These are phyloP conservation scores for Parazoanthus swiftii DNA, from an alignment of 92 coral and sea anemone species.

Conservation along the genomic window DNA sequence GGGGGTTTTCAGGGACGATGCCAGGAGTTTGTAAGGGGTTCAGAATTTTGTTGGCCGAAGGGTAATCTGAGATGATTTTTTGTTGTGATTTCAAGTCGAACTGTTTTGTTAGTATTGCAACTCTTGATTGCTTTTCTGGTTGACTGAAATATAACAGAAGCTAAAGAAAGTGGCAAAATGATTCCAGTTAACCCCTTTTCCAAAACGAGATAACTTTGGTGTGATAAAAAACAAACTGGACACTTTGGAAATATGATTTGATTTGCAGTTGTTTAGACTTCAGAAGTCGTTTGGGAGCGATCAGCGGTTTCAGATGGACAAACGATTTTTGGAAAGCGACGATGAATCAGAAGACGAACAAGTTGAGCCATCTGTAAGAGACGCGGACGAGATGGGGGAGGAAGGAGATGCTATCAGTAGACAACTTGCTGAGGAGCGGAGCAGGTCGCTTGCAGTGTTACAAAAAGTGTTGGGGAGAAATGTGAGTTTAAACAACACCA, in stretches of 20 bases:
- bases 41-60: too few relatives aligned
- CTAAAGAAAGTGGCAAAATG: too few relatives aligned
- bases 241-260: neutral
- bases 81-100: too few relatives aligned
- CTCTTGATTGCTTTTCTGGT: too few relatives aligned
- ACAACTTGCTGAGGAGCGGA: conserved; percentile 73
- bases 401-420: conserved; percentile 62
- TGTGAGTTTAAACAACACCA: conserved; percentile 23
- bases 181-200: too few relatives aligned
- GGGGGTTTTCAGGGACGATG: too few relatives aligned
- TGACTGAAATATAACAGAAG: too few relatives aligned
- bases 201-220: neutral
- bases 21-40: too few relatives aligned
- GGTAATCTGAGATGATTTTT: too few relatives aligned
- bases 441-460: conserved; percentile 78
- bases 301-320: conserved; percentile 81
- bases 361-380: conserved; percentile 26
- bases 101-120: too few relatives aligned
- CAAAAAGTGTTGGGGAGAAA: conserved; percentile 68
- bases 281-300: conserved; percentile 89
- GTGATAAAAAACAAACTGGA: neutral
- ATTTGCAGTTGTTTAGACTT: conserved; percentile 76
- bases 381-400: neutral
- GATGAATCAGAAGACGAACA: conserved; percentile 53
- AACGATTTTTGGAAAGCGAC: conserved; percentile 86